Conservation (phyloP, 1,140 invertebrate genomes). For the Heliconius nattereri region DNA sequence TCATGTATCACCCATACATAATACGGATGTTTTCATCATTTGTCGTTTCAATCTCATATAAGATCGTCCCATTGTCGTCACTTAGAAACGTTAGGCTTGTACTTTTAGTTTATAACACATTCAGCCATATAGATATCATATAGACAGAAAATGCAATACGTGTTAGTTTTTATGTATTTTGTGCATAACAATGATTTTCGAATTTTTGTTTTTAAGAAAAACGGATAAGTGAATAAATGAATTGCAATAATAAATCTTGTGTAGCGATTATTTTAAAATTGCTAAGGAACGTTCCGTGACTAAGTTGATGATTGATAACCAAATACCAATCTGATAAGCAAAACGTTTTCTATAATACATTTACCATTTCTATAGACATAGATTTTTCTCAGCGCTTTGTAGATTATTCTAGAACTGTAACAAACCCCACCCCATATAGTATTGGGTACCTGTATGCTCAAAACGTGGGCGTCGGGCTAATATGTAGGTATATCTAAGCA, state of each 20-base stretch:
- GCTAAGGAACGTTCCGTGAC: conserved; percentile 20
- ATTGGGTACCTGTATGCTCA: background rate
- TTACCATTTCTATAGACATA: conserved; percentile 6
- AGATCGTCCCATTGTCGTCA: conserved; percentile 42
- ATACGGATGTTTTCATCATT: conserved; percentile 46
- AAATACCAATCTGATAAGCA: conserved; percentile 29
- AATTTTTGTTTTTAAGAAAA: background rate
- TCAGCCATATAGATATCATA: conserved; percentile 21
- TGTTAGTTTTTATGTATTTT: conserved; percentile 9
- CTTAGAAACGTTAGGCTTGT: conserved; percentile 53
- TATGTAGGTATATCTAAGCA: background rate
- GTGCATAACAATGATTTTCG: background rate
- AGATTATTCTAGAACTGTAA: conserved; percentile 1
- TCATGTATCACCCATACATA: conserved; percentile 61
- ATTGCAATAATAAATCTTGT: conserved; percentile 1
- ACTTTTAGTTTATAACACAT: conserved; percentile 35
- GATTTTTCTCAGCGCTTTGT: background rate
- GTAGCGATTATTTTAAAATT: background rate
- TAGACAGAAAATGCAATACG: background rate
- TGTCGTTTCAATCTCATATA: conserved; percentile 39
- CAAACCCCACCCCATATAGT: background rate
- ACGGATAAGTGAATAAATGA: background rate
- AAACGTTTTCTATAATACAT: conserved; percentile 6
- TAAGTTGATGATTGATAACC: conserved; percentile 29
- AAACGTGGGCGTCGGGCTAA: background rate